phyloP scores from a whole-genome alignment of 2,888 invertebrate genomes.

The Crematogaster levior region DNA sequence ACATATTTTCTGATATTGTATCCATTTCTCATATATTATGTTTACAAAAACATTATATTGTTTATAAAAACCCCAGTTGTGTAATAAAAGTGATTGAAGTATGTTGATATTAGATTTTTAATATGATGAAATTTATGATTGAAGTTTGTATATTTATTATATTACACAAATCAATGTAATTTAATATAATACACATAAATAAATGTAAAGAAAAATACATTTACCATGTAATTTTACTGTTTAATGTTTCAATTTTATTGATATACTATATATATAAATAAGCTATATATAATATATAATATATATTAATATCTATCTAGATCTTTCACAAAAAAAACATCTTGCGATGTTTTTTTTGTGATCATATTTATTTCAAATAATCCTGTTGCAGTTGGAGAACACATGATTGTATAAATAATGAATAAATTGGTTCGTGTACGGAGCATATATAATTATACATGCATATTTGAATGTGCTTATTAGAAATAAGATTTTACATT shows the following conservation, averaged over 20 bases:
- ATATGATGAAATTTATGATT: conserved; percentile 13
- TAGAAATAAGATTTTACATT: neutral
- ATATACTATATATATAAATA: conserved; percentile 32
- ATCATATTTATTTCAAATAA: neutral
- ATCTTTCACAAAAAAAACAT: neutral
- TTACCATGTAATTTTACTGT: conserved; percentile 26
- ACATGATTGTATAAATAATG: neutral
- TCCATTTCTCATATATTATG: neutral
- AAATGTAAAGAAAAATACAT: conserved; percentile 23
- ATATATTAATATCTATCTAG: conserved; percentile 29
- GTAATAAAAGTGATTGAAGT: neutral
- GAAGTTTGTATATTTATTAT: conserved; percentile 18
- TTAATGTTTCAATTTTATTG: neutral
- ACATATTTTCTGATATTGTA: too few species aligned
- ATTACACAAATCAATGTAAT: too few species aligned
- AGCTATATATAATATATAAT: too few species aligned
- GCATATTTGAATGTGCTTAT: neutral
- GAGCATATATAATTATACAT: neutral
- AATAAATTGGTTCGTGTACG: neutral
- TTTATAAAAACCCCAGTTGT: neutral
- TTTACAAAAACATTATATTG: too few species aligned
- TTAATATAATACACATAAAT: neutral
- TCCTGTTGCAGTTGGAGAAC: neutral
- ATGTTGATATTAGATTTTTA: neutral
- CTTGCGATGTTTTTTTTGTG: neutral